Conservation (phyloP, 2,113 vertebrate genomes). For the Elanus axillaris region DNA sequence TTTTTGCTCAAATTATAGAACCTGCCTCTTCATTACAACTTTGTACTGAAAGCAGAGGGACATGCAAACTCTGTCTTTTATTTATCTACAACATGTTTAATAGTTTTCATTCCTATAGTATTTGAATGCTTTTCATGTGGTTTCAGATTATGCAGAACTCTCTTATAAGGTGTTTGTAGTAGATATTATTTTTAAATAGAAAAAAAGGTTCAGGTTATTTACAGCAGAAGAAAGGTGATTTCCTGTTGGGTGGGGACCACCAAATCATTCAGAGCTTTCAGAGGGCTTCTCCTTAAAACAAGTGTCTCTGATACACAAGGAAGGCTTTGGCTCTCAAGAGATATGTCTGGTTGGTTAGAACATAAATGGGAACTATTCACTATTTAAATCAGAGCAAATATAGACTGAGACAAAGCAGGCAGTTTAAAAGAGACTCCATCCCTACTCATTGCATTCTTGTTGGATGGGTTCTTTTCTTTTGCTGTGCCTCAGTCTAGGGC, state of each 20-base stretch:
- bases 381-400: neutral
- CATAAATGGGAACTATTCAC: neutral
- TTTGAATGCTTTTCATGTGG: neutral
- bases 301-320: neutral
- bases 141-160: neutral
- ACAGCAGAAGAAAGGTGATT: neutral
- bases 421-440: neutral
- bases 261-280: neutral
- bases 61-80: neutral
- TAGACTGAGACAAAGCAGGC: neutral
- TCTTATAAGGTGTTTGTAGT: neutral
- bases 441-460: neutral
- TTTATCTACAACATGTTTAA: neutral
- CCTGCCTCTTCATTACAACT: neutral
- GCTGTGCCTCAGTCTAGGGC: neutral
- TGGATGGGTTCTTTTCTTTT: neutral
- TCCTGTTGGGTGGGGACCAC: neutral
- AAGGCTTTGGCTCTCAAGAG: neutral
- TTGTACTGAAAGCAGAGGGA: neutral
- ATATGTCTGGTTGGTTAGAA: neutral
- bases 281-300: neutral
- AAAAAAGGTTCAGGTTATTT: neutral
- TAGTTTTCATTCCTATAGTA: neutral
- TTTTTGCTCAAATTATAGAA: neutral
- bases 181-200: neutral